Evolutionary conservation across 2,797 vertebrate species (phyloP).

Genomic region (Chloroceryle inda): DNA sequence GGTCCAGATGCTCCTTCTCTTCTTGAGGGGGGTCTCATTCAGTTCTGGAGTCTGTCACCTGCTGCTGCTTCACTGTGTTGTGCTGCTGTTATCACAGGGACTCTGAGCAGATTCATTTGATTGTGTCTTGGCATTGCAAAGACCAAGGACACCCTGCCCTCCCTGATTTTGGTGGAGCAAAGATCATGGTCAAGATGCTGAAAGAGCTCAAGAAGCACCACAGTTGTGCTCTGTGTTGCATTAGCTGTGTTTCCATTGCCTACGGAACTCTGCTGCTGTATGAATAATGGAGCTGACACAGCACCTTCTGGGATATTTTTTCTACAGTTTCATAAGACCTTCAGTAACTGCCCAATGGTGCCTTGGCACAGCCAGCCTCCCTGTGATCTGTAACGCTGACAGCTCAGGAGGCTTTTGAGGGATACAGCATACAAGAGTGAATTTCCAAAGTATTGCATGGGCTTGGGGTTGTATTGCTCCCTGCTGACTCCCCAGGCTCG

Average conservation of each 20-base stretch:
- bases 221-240: neutral
- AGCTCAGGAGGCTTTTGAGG: slow-evolving; percentile 41
- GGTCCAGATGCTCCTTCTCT: neutral
- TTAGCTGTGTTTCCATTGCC: neutral
- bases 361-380: neutral
- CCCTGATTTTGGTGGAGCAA: neutral
- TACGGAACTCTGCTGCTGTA: neutral
- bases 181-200: neutral
- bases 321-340: slow-evolving; percentile 28
- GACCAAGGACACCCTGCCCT: neutral
- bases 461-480: slow-evolving; percentile 45
- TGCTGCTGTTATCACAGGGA: neutral
- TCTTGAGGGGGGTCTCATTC: neutral
- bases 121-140: neutral
- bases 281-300: slow-evolving; percentile 43
- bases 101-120: neutral
- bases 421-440: neutral
- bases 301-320: slow-evolving; percentile 48
- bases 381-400: neutral
- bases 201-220: fast-evolving
- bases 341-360: neutral
- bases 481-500: neutral
- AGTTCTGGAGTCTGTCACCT: neutral
- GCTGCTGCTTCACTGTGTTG: neutral
- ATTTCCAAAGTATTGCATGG: slow-evolving; percentile 46